Evolutionary conservation across 2,113 vertebrate species (phyloP), one percentile per base, ranked within the genome.

Genomic region (Enhydra lutris): DNA sequence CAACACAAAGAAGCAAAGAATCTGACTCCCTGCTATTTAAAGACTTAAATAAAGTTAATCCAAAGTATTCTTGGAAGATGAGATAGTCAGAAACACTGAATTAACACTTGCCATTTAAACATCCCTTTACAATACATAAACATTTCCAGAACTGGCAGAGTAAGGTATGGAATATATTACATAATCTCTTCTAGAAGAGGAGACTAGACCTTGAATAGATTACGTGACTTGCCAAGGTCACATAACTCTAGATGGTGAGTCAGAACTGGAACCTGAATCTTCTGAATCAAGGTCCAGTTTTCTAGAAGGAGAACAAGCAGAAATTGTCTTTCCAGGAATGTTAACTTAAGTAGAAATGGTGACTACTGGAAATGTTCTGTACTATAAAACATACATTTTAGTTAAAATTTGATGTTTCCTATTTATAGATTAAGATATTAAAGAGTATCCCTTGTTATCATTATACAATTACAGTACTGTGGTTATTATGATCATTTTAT

Each of bases 261-360:
- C 31, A 76, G 42, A 83, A 71, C 6, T 65, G 7, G 23, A 92
- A 57, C 8, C 29, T 23, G 67, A 94, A 34, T 89, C 82, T 52
- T 95, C 57, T 85, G 13, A 71, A 47, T n/a, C 9, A 26, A 84
- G 45, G 9, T 79, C 63, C 31, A 78, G 20, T 55, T 90, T 86
- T 39, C 76, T 65, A 34, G 34, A 63, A 94, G 55, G 20, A 79
- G 6, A 91, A 67, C 29, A 94, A 86, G 5, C 2, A 11, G 31
- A 71, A 45, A 3, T 71, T 29, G 2, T 84, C 86, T 91, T 81
- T 81, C 39, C 14, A 65, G 36, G 50, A 95, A 94, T 12, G 7
- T 73, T 89, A 82, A 82, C 81, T 81, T 84, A 89, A 78, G 80
- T 39, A 95, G n/a, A 95, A 92, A 96, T 21, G 7, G 69, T 55